These are phyloP conservation scores for Trichoplusia ni DNA, from an alignment of 1,140 invertebrate species.

Conservation along the genomic window DNA sequence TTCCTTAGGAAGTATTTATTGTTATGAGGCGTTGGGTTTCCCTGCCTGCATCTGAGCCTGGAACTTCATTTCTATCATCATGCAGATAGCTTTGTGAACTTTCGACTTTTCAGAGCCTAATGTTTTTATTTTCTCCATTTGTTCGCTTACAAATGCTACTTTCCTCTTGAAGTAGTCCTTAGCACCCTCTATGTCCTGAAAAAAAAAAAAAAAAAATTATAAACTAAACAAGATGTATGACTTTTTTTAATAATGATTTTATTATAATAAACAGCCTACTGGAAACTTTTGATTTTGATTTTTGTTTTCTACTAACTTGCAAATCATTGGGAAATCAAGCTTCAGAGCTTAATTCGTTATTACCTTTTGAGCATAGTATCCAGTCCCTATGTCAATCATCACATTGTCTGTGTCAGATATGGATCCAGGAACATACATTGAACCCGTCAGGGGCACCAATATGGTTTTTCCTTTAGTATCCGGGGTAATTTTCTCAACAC, in stretches of 20 bases:
- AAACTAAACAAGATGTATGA: not conserved
- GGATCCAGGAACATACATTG: conserved; percentile 96
- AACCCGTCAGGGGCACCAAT: conserved; percentile 94
- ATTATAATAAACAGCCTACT: not conserved
- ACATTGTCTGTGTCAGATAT: conserved; percentile 92
- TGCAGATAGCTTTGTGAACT: conserved; percentile 89
- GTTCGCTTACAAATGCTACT: conserved; percentile 94
- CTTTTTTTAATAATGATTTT: not conserved
- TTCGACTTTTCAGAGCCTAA: conserved; percentile 93
- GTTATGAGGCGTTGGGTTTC: conserved; percentile 70
- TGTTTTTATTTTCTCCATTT: conserved; percentile 96
- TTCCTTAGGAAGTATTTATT: conserved; percentile 35
- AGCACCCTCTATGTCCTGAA: conserved; percentile 88
- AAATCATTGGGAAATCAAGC: too few relatives aligned
- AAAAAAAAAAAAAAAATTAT: conserved; percentile 38
- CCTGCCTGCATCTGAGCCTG: conserved; percentile 70
- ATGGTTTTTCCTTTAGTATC: conserved; percentile 90
- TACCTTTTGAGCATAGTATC: conserved; percentile 96
- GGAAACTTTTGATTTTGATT: too few relatives aligned
- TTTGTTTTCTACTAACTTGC: too few relatives aligned
- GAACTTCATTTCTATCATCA: conserved; percentile 87
- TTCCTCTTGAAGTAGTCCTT: conserved; percentile 96
- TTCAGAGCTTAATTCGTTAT: not conserved
- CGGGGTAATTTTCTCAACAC: conserved; percentile 90
- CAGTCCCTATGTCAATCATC: conserved; percentile 96